Conservation (phyloP, 2,113 vertebrate species). For the Illadopsis cleaveri region DNA sequence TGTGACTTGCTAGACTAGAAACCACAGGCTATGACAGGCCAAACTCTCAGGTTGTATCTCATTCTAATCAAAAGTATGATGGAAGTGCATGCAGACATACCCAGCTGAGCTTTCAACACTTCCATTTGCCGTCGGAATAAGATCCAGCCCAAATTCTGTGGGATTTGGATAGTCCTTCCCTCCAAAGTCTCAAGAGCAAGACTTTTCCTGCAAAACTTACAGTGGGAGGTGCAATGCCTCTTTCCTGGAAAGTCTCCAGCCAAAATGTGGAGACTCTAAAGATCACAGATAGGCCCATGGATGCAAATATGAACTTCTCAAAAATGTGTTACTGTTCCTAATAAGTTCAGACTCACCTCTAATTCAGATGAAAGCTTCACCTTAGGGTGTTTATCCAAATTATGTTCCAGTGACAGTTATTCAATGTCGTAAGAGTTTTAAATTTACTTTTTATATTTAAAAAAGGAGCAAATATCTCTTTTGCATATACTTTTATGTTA, state of each 20-base stretch:
- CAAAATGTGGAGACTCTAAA: constrained; percentile 14
- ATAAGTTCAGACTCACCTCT: constrained; percentile 16
- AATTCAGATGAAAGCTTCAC: constrained; percentile 41
- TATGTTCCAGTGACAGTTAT: constrained; percentile 45
- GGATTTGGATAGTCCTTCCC: not conserved
- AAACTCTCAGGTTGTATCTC: constrained; percentile 40
- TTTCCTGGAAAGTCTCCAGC: constrained; percentile 30
- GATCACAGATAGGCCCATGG: constrained; percentile 7
- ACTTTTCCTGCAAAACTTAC: constrained; percentile 11
- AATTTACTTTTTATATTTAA: constrained; percentile 32
- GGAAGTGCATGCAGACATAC: not conserved
- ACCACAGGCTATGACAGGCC: constrained; percentile 55
- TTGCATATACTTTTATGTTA: constrained; percentile 19
- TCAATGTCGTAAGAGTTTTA: not conserved
- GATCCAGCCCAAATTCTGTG: not conserved
- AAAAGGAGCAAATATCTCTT: not conserved
- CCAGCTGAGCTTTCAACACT: constrained; percentile 25
- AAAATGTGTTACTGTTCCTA: not conserved
- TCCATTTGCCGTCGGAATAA: constrained; percentile 1
- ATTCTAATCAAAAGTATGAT: constrained; percentile 33
- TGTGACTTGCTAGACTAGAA: constrained; percentile 59
- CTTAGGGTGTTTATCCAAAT: constrained; percentile 21
- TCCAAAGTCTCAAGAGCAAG: not conserved
- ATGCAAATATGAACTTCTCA: constrained; percentile 37
- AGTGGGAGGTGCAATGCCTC: not conserved